Evolutionary conservation across 2,797 vertebrate genomes (phyloP).

Genomic region (Oceanodroma leucorhoa): DNA sequence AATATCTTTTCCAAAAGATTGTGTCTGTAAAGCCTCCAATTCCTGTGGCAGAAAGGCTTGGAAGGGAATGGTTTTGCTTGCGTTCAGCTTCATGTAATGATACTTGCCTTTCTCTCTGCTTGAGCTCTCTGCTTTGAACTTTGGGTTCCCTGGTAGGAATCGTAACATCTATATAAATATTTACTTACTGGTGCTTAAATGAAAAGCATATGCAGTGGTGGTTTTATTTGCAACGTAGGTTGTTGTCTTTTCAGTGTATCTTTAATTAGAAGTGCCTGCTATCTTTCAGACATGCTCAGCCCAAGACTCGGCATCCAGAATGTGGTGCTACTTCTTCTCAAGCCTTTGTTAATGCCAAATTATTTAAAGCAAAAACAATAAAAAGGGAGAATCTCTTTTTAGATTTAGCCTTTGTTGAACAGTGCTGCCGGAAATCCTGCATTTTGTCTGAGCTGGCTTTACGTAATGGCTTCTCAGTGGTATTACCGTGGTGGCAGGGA

Average conservation of each 20-base stretch:
- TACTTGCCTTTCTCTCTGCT: conserved; percentile 34
- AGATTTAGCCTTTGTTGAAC: neutral
- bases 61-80: conserved; percentile 8
- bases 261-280: conserved; percentile 49
- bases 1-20: neutral
- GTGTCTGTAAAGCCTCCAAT: neutral
- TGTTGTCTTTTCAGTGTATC: neutral
- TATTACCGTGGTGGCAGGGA: fast-evolving
- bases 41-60: conserved; percentile 24
- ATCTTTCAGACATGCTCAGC: neutral
- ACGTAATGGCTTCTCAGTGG: neutral
- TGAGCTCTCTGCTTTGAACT: conserved; percentile 37
- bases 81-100: neutral
- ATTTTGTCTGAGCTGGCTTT: conserved; percentile 27
- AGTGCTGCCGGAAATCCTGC: conserved; percentile 2
- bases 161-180: neutral
- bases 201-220: neutral
- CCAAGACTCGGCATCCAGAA: conserved; percentile 12
- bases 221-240: neutral
- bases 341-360: conserved; percentile 31
- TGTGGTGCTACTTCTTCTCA: conserved; percentile 8
- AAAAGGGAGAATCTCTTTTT: conserved; percentile 2
- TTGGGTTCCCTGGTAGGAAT: neutral
- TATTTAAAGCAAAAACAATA: conserved; percentile 9
- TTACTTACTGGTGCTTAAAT: conserved; percentile 15